Conservation (phyloP, 1,140 invertebrate species). For the Phthorimaea operculella region DNA sequence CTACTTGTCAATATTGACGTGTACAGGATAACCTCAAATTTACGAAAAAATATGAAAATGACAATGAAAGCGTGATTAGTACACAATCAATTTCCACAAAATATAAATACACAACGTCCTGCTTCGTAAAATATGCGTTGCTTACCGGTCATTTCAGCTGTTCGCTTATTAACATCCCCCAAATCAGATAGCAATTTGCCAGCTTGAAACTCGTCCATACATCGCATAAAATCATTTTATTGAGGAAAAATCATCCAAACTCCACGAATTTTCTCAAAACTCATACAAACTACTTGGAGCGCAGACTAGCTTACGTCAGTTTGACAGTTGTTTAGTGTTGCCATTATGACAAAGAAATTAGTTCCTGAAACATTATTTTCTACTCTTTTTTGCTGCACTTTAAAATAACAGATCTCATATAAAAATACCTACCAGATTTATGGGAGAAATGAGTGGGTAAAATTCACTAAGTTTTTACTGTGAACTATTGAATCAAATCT, state of each 20-base stretch:
- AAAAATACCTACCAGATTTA: too few relatives aligned
- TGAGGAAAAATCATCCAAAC: neutral
- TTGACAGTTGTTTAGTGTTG: conserved; percentile 1
- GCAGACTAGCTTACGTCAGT: neutral
- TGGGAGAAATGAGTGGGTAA: too few relatives aligned
- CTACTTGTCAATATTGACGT: too few relatives aligned
- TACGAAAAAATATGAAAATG: too few relatives aligned
- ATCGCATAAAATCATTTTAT: conserved; percentile 6
- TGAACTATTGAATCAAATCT: too few relatives aligned
- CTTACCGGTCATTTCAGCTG: conserved; percentile 10
- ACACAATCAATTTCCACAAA: too few relatives aligned
- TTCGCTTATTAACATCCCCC: conserved; percentile 9
- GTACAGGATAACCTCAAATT: too few relatives aligned
- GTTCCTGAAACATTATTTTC: conserved; percentile 3
- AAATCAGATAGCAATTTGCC: conserved; percentile 7
- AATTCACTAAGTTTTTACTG: too few relatives aligned
- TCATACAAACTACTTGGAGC: neutral
- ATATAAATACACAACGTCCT: neutral
- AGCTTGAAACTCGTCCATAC: conserved; percentile 10
- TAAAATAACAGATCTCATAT: too few relatives aligned
- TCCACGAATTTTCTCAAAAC: neutral
- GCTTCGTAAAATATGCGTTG: too few relatives aligned
- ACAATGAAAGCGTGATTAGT: too few relatives aligned
- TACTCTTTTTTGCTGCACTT: conserved; percentile 1
- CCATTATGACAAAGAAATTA: neutral